Evolutionary conservation across 2,888 invertebrate species (phyloP).

Genomic region (Andrena bicolor): DNA sequence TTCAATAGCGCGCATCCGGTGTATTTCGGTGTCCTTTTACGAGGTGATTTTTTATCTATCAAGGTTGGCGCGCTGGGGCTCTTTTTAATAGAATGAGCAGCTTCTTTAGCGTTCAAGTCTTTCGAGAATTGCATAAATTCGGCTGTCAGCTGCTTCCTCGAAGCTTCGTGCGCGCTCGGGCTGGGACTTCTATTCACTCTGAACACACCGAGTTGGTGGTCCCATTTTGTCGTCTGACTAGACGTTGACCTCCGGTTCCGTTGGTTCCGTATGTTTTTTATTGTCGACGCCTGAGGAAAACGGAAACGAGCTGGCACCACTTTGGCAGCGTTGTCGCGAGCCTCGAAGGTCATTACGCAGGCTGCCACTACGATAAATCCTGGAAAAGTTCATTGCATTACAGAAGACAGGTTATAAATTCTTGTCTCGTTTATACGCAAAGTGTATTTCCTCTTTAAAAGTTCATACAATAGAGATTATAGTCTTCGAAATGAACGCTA

Average conservation of each 20-base stretch:
- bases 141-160: slow-evolving; percentile 81
- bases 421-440: not conserved
- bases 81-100: slow-evolving; percentile 82
- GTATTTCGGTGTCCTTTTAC: slow-evolving; percentile 79
- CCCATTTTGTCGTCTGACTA: slow-evolving; percentile 87
- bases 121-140: slow-evolving; percentile 83
- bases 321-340: slow-evolving; percentile 96
- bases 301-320: slow-evolving; percentile 92
- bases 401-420: not conserved
- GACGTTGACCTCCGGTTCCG: slow-evolving; percentile 85
- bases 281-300: slow-evolving; percentile 78
- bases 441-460: not conserved
- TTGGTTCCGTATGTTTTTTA: slow-evolving; percentile 78
- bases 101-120: slow-evolving; percentile 78
- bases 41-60: slow-evolving; percentile 83
- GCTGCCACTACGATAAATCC: slow-evolving; percentile 98
- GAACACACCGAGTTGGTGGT: slow-evolving; percentile 90
- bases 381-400: slow-evolving; percentile 80
- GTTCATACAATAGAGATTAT: not conserved
- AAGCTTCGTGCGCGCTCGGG: slow-evolving; percentile 83
- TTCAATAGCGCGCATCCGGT: slow-evolving; percentile 87
- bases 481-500: no score
- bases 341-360: slow-evolving; percentile 99
- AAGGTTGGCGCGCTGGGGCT: slow-evolving; percentile 89
- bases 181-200: slow-evolving; percentile 86